Evolutionary conservation across 2,113 vertebrate species (phyloP).

Genomic region (Neomonachus schauinslandi): DNA sequence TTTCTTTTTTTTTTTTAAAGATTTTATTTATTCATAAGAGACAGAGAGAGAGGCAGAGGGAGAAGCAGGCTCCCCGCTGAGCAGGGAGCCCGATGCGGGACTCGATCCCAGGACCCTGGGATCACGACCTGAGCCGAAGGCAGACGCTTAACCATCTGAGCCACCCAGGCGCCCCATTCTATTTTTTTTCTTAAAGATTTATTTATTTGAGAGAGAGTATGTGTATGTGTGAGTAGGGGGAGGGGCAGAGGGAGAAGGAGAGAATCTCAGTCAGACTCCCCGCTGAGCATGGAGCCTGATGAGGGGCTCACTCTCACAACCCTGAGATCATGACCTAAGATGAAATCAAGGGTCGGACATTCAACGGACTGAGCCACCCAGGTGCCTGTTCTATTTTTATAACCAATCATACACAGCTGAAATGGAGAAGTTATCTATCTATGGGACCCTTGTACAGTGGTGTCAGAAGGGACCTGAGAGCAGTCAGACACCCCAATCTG

Average conservation of each 20-base stretch:
- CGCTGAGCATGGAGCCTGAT: background rate
- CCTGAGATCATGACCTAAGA: background rate
- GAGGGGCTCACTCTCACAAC: background rate
- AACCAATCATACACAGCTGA: accelerated
- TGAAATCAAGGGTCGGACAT: background rate
- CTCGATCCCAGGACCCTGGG: no score
- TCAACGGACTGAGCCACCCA: background rate
- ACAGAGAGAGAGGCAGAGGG: no score
- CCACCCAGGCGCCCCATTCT: no score
- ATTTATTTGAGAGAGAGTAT: background rate
- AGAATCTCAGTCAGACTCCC: background rate
- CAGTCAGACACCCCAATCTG: background rate
- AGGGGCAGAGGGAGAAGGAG: background rate
- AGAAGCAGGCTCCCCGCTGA: no score
- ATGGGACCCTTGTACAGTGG: background rate
- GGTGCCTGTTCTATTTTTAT: background rate
- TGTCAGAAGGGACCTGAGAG: background rate
- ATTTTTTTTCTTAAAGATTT: background rate
- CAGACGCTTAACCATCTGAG: no score
- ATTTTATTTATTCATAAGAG: background rate
- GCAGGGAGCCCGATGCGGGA: no score
- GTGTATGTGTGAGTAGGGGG: background rate
- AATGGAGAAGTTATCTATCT: background rate
- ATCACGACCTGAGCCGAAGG: no score
- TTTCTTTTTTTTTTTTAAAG: background rate